Evolutionary conservation across 2,797 vertebrate species (phyloP), one percentile per base, ranked within the genome.

Genomic region (Macropus fuliginosus): DNA sequence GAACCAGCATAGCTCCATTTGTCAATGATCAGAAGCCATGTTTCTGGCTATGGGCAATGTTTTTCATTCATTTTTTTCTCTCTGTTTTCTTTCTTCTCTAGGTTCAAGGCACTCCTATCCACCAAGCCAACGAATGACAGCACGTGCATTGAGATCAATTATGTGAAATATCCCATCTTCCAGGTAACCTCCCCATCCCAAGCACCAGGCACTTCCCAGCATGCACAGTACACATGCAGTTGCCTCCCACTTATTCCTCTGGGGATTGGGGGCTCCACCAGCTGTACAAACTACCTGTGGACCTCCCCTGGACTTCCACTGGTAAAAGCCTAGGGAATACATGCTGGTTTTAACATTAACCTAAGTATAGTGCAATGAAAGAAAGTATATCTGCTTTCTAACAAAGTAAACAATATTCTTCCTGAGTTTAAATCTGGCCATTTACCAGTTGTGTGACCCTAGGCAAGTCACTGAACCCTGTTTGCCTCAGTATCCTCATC

Each of bases 151-250:
- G 99, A 99, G 98, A 99, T 99, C 97, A 99, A 99, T 98, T 99
- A 99, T 0, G 99, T 99, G 98, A 99, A 99, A 98, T 99, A 99
- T 98, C 99, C 99, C 97, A 99, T 99, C 98, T 99, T 99, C 95
- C 99, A 99, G 99, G 99, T 99, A 99, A 98, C 97, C 56, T 93
- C 97, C 46, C 24, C 55, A 0, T 6, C 1, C 0, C n/a, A 8
- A 56, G 9, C 91, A 56, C 1, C 5, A 28, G 55, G 28, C 14
- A 54, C 81, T 8, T 5, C 5, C 54, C 4, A 8, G 5, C 4
- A 31, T 46, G 34, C 0, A 0, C 12, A 0, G 54, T 59, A 31
- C 34, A 40, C 40, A 0, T 0, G 29, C 0, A 13, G 0, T 27
- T 27, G 74, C 91, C 62, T 54, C 54, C 74, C 0, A 1, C 13